These are phyloP conservation scores for Ramphastos sulfuratus DNA, from an alignment of 2,113 vertebrate species.

Conservation along the genomic window DNA sequence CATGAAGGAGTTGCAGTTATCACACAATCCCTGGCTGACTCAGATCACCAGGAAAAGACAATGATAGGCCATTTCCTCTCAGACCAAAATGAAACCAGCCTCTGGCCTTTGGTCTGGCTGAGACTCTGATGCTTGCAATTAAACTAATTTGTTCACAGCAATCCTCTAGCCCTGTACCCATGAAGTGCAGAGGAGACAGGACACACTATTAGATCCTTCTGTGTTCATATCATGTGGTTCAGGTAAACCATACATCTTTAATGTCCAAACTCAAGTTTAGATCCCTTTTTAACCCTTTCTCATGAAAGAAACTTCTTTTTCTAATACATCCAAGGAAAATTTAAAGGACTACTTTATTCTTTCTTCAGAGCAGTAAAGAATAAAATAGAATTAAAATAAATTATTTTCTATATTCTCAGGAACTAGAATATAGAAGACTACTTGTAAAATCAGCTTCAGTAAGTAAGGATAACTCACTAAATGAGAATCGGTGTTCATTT, in stretches of 20 bases:
- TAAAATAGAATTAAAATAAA: too few species aligned
- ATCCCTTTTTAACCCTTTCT: background rate
- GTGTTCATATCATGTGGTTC: background rate
- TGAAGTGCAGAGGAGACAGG: background rate
- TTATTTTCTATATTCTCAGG: background rate
- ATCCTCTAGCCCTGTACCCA: background rate
- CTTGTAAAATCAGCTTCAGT: background rate
- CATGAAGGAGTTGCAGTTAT: too few species aligned
- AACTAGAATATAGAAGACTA: background rate
- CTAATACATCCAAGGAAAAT: background rate
- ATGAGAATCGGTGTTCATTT: background rate
- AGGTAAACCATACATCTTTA: slow-evolving; percentile 1
- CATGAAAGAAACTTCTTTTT: background rate
- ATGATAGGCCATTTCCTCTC: too few species aligned
- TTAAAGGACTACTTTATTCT: background rate
- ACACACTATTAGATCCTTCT: background rate
- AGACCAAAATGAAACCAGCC: too few species aligned
- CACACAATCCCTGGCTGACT: too few species aligned
- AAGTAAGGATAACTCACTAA: background rate
- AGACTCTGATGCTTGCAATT: too few species aligned
- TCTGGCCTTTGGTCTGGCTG: too few species aligned
- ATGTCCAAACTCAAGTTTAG: background rate
- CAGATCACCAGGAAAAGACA: too few species aligned
- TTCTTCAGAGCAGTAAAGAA: background rate
- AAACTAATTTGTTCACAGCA: background rate